Conservation (phyloP, 2,113 vertebrate species). For the Bos indicus region DNA sequence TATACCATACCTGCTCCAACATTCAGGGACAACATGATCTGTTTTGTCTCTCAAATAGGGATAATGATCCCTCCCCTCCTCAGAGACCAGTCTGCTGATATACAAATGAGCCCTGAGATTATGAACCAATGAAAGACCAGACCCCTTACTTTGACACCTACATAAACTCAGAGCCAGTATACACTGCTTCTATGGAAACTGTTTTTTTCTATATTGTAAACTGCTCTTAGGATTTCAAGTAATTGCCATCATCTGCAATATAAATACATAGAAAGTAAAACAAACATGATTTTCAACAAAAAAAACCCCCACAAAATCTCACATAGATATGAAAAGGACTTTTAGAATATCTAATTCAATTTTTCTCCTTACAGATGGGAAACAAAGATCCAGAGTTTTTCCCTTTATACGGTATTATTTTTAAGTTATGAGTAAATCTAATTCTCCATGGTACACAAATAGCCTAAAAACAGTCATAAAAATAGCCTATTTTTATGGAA, state of each 20-base stretch:
- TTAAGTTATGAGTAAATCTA: neutral
- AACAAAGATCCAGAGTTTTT: neutral
- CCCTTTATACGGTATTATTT: neutral
- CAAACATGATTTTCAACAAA: neutral
- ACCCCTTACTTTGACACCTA: neutral
- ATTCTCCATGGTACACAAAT: neutral
- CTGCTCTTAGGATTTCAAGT: neutral
- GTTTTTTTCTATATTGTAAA: neutral
- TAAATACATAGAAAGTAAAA: neutral
- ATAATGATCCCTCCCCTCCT: neutral
- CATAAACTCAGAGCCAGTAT: neutral
- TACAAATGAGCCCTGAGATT: neutral
- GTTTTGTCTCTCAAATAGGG: neutral
- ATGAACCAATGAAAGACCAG: neutral
- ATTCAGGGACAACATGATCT: neutral
- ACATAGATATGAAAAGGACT: neutral
- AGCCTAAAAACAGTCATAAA: neutral
- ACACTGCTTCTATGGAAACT: neutral
- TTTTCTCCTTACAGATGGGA: neutral
- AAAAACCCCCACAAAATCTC: neutral
- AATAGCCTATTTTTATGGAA: neutral
- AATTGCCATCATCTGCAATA: neutral
- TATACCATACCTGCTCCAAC: neutral
- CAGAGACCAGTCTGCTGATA: neutral
- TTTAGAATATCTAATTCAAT: slow-evolving; percentile 1